Conservation (phyloP, 2,888 invertebrate species). For the Nemotelus pantherinus region DNA sequence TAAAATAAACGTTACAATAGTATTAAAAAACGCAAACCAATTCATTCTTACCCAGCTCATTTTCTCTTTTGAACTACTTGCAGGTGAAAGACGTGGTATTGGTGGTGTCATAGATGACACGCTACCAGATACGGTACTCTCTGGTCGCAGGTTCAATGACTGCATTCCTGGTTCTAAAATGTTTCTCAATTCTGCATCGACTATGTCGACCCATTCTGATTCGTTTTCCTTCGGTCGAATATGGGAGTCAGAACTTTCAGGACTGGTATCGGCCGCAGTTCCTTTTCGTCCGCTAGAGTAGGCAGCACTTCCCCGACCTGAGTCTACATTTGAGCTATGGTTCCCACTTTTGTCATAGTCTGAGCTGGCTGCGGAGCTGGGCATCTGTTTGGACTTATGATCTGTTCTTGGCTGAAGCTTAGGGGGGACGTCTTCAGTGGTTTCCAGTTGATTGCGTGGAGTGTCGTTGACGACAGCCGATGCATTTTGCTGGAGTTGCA, state of each 20-base stretch:
- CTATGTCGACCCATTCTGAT: slow-evolving; percentile 83
- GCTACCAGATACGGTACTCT: slow-evolving; percentile 73
- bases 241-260: slow-evolving; percentile 68
- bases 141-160: slow-evolving; percentile 69
- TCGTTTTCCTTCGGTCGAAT: slow-evolving; percentile 67
- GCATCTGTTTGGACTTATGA: slow-evolving; percentile 59
- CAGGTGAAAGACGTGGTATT: slow-evolving; percentile 79
- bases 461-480: slow-evolving; percentile 55
- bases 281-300: slow-evolving; percentile 77
- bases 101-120: slow-evolving; percentile 81
- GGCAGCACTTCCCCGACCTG: slow-evolving; percentile 82
- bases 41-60: slow-evolving; percentile 39
- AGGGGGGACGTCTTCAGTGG: slow-evolving; percentile 53
- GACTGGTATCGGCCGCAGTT: slow-evolving; percentile 68
- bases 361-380: slow-evolving; percentile 73
- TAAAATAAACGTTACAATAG: background rate
- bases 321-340: slow-evolving; percentile 81
- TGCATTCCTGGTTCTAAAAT: slow-evolving; percentile 80
- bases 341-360: slow-evolving; percentile 80
- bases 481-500: slow-evolving; percentile 49
- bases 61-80: slow-evolving; percentile 62
- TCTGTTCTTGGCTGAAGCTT: slow-evolving; percentile 45
- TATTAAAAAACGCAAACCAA: background rate
- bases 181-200: slow-evolving; percentile 81
- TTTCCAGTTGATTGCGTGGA: slow-evolving; percentile 60